Evolutionary conservation across 30 jellyfish, hydroid and myxozoan species (phyloP).

Genomic region (Aurelia sp.): DNA sequence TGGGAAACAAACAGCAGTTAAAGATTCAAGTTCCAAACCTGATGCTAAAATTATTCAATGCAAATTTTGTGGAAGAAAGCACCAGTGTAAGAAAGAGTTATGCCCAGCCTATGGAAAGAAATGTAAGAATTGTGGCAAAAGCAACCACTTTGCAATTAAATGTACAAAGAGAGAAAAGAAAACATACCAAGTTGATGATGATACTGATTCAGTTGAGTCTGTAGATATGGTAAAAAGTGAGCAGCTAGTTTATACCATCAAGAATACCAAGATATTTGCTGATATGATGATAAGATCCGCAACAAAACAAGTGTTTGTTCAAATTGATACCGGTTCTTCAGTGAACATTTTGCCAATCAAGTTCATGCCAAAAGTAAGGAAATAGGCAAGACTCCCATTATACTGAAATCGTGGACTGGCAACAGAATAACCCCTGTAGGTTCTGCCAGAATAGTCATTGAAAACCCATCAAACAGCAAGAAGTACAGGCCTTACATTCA

Average conservation of each 20-base stretch:
- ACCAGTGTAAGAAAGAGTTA: neutral
- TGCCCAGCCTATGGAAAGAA: conserved; percentile 67
- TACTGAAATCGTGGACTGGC: too few relatives aligned
- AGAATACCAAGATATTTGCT: too few relatives aligned
- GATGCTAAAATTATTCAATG: conserved; percentile 49
- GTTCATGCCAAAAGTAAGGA: conserved; percentile 21
- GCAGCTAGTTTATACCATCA: too few relatives aligned
- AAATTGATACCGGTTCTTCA: conserved; percentile 39
- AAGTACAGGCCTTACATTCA: too few relatives aligned
- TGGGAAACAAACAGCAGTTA: conserved; percentile 58
- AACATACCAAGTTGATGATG: too few relatives aligned
- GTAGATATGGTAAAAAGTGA: too few relatives aligned
- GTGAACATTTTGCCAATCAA: conserved; percentile 44
- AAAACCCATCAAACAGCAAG: too few relatives aligned
- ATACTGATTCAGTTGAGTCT: too few relatives aligned
- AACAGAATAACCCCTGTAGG: too few relatives aligned
- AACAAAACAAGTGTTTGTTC: conserved; percentile 57
- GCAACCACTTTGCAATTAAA: too few relatives aligned
- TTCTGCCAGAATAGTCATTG: too few relatives aligned
- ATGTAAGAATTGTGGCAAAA: conserved; percentile 43
- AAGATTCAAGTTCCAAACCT: conserved; percentile 32
- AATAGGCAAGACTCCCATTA: neutral
- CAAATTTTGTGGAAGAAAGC: conserved; percentile 51
- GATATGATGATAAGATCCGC: conserved; percentile 61
- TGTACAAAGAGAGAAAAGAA: too few relatives aligned